Conservation (phyloP, 2,888 invertebrate genomes). For the Yponomeuta evonymella region DNA sequence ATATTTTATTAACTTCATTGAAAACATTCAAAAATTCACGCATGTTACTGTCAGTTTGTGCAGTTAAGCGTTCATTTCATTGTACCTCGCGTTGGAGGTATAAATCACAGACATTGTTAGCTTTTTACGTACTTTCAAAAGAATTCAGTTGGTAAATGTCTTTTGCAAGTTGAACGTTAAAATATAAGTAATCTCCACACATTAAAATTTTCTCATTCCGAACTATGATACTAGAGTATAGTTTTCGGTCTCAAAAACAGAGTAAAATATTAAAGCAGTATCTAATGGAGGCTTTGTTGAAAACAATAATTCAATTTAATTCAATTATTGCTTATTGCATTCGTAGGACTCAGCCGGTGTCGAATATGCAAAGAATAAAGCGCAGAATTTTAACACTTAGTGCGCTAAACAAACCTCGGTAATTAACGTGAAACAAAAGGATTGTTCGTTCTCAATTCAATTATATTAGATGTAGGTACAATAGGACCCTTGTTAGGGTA, state of each 20-base stretch:
- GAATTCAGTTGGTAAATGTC: no score
- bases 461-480: constrained; percentile 9
- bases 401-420: neutral
- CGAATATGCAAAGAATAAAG: neutral
- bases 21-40: neutral
- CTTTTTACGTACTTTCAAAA: no score
- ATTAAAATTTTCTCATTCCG: no score
- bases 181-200: no score
- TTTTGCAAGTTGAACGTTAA: no score
- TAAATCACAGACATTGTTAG: constrained; percentile 22
- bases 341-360: no score
- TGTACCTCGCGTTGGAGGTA: constrained; percentile 27
- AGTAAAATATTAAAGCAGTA: no score
- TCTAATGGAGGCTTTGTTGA: constrained; percentile 18
- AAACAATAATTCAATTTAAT: neutral
- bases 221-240: no score
- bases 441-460: constrained; percentile 7
- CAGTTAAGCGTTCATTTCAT: constrained; percentile 44
- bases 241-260: no score
- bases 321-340: no score
- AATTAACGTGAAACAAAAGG: neutral
- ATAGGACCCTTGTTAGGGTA: constrained; percentile 4
- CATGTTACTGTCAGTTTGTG: constrained; percentile 9
- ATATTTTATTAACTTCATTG: no score
- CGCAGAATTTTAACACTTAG: constrained; percentile 4